Conservation (phyloP, 2,113 vertebrate genomes). For the Psephotus haematonotus region DNA sequence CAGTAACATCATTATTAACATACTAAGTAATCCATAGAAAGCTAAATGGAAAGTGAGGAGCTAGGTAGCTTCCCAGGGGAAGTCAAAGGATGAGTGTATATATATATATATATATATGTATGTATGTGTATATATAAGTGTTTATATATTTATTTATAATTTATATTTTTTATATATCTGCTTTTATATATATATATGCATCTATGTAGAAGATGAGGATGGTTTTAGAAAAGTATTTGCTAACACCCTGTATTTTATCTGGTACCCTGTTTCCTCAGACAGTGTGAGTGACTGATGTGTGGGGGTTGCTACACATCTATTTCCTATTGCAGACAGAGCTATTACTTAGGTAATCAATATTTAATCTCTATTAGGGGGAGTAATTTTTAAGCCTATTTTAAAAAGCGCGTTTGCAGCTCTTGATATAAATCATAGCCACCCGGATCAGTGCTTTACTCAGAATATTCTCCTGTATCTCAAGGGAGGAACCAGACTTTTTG, state of each 20-base stretch:
- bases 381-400: conserved; percentile 33
- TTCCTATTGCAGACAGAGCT: conserved; percentile 27
- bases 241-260: neutral
- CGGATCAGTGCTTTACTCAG: neutral
- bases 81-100: neutral
- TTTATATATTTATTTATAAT: neutral
- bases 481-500: neutral
- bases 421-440: conserved; percentile 16
- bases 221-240: neutral
- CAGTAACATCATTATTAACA: neutral
- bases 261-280: neutral
- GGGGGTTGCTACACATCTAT: conserved; percentile 7
- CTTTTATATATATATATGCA: rapidly evolving
- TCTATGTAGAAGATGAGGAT: neutral
- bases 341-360: conserved; percentile 60
- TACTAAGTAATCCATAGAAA: neutral
- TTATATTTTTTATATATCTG: neutral
- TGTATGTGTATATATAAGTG: neutral
- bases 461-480: neutral
- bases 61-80: neutral
- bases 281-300: neutral
- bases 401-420: neutral
- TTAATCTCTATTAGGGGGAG: conserved; percentile 55
- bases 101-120: neutral
- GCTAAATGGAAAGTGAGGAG: neutral